Conservation (phyloP, 1,140 invertebrate genomes). For the Cryptotermes secundus region DNA sequence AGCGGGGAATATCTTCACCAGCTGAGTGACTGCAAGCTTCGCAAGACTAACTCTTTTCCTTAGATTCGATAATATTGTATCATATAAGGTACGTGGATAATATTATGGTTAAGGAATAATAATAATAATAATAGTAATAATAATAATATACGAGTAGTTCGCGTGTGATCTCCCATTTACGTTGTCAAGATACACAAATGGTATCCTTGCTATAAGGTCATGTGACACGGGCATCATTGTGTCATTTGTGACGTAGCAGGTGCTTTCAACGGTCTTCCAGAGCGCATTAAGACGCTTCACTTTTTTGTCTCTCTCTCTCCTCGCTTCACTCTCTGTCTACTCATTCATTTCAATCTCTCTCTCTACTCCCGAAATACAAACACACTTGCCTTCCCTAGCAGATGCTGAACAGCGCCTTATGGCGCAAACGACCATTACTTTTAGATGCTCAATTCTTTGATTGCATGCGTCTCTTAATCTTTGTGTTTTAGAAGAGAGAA, state of each 20-base stretch:
- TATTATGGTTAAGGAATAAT: no score
- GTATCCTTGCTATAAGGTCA: not conserved
- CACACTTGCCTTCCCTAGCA: not conserved
- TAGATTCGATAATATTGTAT: no score
- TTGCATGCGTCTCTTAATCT: not conserved
- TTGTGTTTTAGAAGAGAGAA: not conserved
- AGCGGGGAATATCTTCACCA: no score
- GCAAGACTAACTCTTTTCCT: no score
- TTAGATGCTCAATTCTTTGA: not conserved
- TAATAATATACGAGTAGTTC: no score
- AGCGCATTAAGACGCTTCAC: not conserved
- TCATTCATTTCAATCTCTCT: not conserved
- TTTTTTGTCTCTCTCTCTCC: not conserved
- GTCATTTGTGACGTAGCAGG: conserved; percentile 17
- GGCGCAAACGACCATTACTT: not conserved
- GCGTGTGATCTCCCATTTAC: no score
- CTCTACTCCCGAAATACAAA: not conserved
- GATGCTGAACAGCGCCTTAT: not conserved
- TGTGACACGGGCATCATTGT: not conserved
- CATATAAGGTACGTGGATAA: no score
- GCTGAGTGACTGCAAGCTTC: no score
- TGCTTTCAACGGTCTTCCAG: not conserved
- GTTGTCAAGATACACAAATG: no score
- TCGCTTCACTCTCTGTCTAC: not conserved
- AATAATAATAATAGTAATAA: no score